Evolutionary conservation across 2,888 invertebrate genomes (phyloP), one percentile per base, ranked within the genome.

Genomic region (Cecidostiba fungosa): DNA sequence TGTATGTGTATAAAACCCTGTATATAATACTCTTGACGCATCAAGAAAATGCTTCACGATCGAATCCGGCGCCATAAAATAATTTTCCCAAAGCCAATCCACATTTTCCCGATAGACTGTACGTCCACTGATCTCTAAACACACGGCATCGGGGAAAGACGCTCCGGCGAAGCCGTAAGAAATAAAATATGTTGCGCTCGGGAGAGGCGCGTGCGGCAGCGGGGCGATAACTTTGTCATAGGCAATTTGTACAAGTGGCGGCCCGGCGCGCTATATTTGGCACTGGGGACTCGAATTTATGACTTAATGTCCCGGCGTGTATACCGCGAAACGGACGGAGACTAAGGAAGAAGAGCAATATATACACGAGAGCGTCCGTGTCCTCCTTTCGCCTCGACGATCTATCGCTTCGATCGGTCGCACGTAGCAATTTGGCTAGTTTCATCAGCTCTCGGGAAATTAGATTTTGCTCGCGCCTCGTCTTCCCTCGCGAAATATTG

Each of bases 221-320:
- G 77, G 76, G 86, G 91, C 91, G 91, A 93, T 93, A 93, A 93
- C 90, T 93, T 93, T 93, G 93, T 93, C 93, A 92, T 92, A 92
- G 91, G 90, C 93, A 93, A 93, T 93, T 93, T 93, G 91, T 92
- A 92, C 92, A 92, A 93, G 93, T 92, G 92, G 91, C 69, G 81
- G 78, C 29, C 4, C 59, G n/a, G 87, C 87, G 86, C 89, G 87
- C 87, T 90, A 88, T 90, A 93, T 93, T 92, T 86, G 91, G 88
- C 93, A 91, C 92, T 90, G 87, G 93, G 93, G 93, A 93, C 89
- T 88, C 90, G 90, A 92, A 93, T 93, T 92, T 93, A 92, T 92
- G 91, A 90, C 90, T 90, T 89, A 90, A 90, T 90, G 89, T 89
- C 87, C 72, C 86, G 85, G 80, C 86, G 72, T 47, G 54, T 36